These are phyloP conservation scores for Caenorhabditis drosophilae DNA, from an alignment of 2,888 invertebrate genomes.

Conservation along the genomic window DNA sequence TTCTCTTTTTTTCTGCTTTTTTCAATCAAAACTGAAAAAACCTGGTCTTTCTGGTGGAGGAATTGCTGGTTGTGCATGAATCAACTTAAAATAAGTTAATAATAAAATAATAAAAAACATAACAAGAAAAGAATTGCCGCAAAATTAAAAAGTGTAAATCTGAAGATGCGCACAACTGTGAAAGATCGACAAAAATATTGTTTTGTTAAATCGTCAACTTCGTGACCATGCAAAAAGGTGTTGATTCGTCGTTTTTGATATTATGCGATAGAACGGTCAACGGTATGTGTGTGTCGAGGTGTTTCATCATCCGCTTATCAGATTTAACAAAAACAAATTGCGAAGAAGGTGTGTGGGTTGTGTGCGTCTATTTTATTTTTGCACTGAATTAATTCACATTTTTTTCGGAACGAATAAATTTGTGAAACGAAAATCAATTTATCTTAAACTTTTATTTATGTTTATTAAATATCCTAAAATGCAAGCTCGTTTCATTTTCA, in stretches of 20 bases:
- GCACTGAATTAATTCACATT: no score
- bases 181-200: not conserved
- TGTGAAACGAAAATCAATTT: no score
- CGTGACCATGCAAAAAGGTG: constrained; percentile 39
- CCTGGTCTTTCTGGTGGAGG: constrained; percentile 54
- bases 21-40: constrained; percentile 5
- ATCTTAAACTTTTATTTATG: no score
- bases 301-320: constrained; percentile 29
- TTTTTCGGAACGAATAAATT: no score
- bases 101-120: constrained; percentile 4
- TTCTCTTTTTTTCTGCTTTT: constrained; percentile 1
- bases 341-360: no score
- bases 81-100: not conserved
- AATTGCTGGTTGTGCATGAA: constrained; percentile 43
- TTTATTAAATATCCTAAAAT: no score
- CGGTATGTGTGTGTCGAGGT: not conserved
- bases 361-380: not conserved
- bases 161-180: not conserved
- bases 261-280: constrained; percentile 7
- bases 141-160: constrained; percentile 1
- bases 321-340: constrained; percentile 26
- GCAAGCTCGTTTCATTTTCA: not conserved
- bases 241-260: constrained; percentile 14
- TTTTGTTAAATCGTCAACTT: not conserved
- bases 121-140: no score